Percentiles rank a stretch among this genome's conserved stretches.
phyloP scores from a whole-genome alignment of 1,140 invertebrate genomes.

The Drosophila sp. region DNA sequence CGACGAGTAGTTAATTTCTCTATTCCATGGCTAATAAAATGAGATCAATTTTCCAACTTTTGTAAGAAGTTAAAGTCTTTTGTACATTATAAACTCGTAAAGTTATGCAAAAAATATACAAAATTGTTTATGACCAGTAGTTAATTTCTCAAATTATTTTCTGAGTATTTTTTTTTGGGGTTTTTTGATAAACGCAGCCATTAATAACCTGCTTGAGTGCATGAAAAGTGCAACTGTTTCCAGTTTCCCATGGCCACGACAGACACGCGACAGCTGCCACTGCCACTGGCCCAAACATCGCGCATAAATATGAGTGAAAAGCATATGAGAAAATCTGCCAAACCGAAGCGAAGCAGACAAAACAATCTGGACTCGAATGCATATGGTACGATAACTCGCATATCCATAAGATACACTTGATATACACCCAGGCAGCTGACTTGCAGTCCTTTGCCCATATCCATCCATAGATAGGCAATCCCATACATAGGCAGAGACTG shows the following conservation, averaged over 20 bases:
- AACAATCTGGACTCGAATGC: conserved; percentile 62
- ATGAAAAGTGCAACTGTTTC: conserved; percentile 60
- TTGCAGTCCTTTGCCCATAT: conserved; percentile 63
- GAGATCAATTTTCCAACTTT: too few species aligned
- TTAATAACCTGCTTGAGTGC: conserved; percentile 11
- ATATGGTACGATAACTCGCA: conserved; percentile 37
- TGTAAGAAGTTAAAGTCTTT: too few species aligned
- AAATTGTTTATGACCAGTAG: too few species aligned
- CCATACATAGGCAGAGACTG: conserved; percentile 57
- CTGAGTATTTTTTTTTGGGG: conserved; percentile 16
- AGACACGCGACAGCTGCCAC: conserved; percentile 66
- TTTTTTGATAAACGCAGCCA: conserved; percentile 19
- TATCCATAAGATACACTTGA: conserved; percentile 63
- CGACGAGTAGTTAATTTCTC: too few species aligned
- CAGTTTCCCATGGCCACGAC: conserved; percentile 52
- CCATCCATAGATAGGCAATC: conserved; percentile 29
- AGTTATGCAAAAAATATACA: too few species aligned
- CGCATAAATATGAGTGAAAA: conserved; percentile 39
- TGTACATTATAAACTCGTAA: too few species aligned
- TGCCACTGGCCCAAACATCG: conserved; percentile 33
- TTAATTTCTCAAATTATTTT: neutral
- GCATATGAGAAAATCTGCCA: conserved; percentile 74
- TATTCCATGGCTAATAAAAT: too few species aligned
- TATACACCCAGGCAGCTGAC: conserved; percentile 65
- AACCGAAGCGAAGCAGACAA: conserved; percentile 35